A percentile compares a stretch with the other conserved stretches of the same genome.
phyloP scores from a whole-genome alignment of 2,797 vertebrate species.

The Ctenochaetus hawaiiensis region DNA sequence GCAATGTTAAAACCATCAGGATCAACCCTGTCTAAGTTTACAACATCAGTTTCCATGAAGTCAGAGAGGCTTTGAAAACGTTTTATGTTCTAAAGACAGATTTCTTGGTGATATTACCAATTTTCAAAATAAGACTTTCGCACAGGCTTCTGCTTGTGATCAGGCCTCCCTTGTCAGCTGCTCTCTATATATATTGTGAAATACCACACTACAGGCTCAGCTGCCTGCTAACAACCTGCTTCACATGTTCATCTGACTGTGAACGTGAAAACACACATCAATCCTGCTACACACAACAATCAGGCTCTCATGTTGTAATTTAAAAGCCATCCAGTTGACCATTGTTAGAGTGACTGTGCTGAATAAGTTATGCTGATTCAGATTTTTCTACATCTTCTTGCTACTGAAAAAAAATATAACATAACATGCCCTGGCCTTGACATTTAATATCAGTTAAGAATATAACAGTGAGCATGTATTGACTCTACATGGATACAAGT shows the following conservation, averaged over 20 bases:
- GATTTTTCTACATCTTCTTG: neutral
- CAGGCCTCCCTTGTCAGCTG: neutral
- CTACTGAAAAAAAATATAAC: neutral
- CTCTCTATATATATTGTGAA: neutral
- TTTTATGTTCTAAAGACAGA: neutral
- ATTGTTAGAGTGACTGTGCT: neutral
- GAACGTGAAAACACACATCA: constrained; percentile 16
- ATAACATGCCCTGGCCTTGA: neutral
- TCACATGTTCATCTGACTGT: constrained; percentile 21
- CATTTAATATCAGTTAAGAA: neutral
- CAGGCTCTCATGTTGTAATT: neutral
- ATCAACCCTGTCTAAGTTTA: neutral
- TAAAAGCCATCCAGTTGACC: constrained; percentile 15
- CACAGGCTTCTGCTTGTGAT: neutral
- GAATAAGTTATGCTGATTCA: neutral
- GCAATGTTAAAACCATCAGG: neutral
- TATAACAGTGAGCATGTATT: neutral
- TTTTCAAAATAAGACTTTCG: neutral
- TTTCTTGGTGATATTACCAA: neutral
- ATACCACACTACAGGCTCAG: neutral
- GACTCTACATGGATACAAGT: constrained; percentile 13
- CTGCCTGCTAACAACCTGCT: constrained; percentile 10
- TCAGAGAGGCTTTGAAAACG: neutral
- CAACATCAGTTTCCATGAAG: neutral
- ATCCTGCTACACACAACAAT: neutral